phyloP scores from a whole-genome alignment of 2,888 invertebrate species.

The Kryphioiulus occultus region DNA sequence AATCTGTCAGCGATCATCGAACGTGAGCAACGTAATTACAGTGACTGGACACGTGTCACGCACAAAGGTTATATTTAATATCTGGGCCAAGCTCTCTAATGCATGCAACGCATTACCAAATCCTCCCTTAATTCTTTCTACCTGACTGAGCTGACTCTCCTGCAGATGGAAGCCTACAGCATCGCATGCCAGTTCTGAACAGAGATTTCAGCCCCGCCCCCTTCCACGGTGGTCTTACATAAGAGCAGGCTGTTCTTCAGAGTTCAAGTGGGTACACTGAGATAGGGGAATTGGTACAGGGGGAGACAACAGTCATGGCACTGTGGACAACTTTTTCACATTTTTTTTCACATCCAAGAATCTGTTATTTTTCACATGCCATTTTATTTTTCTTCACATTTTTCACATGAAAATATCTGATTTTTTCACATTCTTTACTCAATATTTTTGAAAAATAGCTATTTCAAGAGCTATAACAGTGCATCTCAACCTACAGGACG shows the following conservation, averaged over 20 bases:
- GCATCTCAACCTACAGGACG: no score
- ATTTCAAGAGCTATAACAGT: no score
- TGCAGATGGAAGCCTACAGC: not conserved
- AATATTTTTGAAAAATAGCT: no score
- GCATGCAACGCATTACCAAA: conserved; percentile 10
- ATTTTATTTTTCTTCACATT: no score
- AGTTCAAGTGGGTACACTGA: conserved; percentile 2
- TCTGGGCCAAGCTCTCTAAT: not conserved
- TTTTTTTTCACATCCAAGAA: no score
- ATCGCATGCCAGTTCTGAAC: not conserved
- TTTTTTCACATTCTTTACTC: no score
- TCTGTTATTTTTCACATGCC: no score
- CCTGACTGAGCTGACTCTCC: not conserved
- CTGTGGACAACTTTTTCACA: no score
- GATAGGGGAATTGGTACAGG: not conserved
- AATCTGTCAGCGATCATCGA: conserved; percentile 10
- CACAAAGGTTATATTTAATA: conserved; percentile 29
- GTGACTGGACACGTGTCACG: conserved; percentile 35
- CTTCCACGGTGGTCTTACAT: conserved; percentile 8
- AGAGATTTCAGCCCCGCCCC: not conserved
- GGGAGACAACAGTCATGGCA: not conserved
- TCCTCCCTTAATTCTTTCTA: not conserved
- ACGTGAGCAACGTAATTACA: not conserved
- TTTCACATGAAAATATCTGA: no score
- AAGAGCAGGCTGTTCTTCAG: not conserved